Evolutionary conservation across 2,797 vertebrate genomes (phyloP).

Genomic region (Sebastolobus altivelis): DNA sequence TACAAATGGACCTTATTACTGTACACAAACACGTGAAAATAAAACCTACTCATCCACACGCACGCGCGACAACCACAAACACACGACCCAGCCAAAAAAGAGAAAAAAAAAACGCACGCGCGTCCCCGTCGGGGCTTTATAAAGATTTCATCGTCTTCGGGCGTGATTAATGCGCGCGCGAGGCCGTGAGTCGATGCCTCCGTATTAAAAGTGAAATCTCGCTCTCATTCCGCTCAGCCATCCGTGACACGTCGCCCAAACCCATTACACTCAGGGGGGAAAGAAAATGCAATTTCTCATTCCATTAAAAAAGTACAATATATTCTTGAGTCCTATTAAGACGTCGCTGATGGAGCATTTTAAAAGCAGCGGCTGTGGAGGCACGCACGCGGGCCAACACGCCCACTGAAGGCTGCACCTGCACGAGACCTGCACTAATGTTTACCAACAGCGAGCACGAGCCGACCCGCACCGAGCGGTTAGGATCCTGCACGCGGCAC

Average conservation of each 20-base stretch:
- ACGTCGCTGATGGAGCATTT: slow-evolving; percentile 95
- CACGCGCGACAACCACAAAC: slow-evolving; percentile 9
- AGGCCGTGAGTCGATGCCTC: slow-evolving; percentile 92
- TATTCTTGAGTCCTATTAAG: slow-evolving; percentile 96
- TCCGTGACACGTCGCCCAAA: slow-evolving; percentile 95
- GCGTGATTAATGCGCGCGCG: slow-evolving; percentile 95
- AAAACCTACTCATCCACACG: slow-evolving; percentile 20
- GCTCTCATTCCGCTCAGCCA: slow-evolving; percentile 97
- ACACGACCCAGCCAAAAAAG: background rate
- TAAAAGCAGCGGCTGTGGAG: slow-evolving; percentile 78
- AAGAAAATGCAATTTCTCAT: slow-evolving; percentile 99
- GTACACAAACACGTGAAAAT: slow-evolving; percentile 21
- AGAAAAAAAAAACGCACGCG: slow-evolving; percentile 17
- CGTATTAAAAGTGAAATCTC: slow-evolving; percentile 94
- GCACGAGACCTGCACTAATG: slow-evolving; percentile 52
- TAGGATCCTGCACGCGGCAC: background rate
- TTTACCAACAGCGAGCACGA: slow-evolving; percentile 81
- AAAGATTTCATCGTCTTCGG: slow-evolving; percentile 92
- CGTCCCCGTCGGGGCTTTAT: slow-evolving; percentile 81
- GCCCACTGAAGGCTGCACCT: slow-evolving; percentile 76
- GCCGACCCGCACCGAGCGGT: background rate
- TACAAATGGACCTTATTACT: slow-evolving; percentile 15
- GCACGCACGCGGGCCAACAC: slow-evolving; percentile 70
- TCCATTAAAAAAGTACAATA: slow-evolving; percentile 95
- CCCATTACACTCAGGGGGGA: slow-evolving; percentile 91